A percentile compares a stretch with the other conserved stretches of the same genome.
Evolutionary conservation across 2,113 vertebrate species (phyloP).

Genomic region (Tursiops truncatus): DNA sequence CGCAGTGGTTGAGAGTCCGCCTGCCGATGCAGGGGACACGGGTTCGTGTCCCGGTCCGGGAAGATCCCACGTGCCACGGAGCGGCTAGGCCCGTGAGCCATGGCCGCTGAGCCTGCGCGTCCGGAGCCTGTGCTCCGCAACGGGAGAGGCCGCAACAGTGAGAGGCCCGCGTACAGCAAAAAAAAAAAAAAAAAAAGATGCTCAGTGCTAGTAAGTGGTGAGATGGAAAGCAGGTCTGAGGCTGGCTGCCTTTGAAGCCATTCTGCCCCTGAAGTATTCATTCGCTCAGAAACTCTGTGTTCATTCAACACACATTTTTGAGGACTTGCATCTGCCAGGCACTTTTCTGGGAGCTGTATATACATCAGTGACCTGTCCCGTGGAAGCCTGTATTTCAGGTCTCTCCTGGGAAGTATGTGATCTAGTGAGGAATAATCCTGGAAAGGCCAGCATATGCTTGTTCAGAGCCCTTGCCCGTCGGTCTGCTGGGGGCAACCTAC

Average conservation of each 20-base stretch:
- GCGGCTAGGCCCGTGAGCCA: no score
- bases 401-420: not conserved
- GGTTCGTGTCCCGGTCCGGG: no score
- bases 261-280: not conserved
- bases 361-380: not conserved
- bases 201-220: not conserved
- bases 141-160: no score
- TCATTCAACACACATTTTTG: not conserved
- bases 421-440: not conserved
- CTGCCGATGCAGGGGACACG: no score
- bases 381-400: not conserved
- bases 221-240: not conserved
- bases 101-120: no score
- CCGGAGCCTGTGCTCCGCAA: no score
- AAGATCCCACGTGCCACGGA: no score
- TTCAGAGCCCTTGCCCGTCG: not conserved
- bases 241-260: not conserved
- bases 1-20: no score
- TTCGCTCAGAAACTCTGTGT: not conserved
- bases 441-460: not conserved
- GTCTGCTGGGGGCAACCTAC: accelerated
- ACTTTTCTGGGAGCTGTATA: not conserved
- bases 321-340: not conserved
- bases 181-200: no score
- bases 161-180: no score